A percentile compares a stretch with the other conserved stretches of the same genome.
Conservation (phyloP, 2,888 invertebrate species). For the Trichogramma dendrolimi region DNA sequence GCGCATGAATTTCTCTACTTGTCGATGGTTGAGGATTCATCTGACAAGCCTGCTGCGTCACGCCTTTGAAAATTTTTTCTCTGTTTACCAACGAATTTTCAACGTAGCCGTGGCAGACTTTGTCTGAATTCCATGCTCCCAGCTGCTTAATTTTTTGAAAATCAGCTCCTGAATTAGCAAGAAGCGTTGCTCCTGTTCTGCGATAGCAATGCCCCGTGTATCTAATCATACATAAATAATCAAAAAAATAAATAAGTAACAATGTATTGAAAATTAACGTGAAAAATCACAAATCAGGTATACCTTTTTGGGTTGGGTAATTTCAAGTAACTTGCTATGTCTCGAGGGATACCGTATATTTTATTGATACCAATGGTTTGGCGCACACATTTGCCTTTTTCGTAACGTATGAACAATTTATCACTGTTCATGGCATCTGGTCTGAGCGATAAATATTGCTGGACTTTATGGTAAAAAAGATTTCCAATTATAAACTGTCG, state of each 20-base stretch:
- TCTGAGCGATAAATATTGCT: too few relatives aligned
- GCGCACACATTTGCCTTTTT: conserved; percentile 27
- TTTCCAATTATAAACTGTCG: conserved; percentile 27
- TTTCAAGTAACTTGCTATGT: too few relatives aligned
- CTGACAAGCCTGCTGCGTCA: too few relatives aligned
- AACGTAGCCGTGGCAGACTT: conserved; percentile 9
- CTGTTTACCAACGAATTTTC: conserved; percentile 32
- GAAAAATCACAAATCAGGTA: too few relatives aligned
- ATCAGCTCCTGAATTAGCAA: conserved; percentile 28
- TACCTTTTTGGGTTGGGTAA: too few relatives aligned
- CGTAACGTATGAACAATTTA: conserved; percentile 28
- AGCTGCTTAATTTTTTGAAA: conserved; percentile 27
- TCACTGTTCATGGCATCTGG: conserved; percentile 27
- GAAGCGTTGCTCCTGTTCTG: conserved; percentile 27
- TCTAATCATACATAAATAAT: conserved; percentile 19
- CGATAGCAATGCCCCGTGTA: conserved; percentile 31
- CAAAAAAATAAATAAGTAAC: conserved; percentile 24
- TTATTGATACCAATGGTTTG: conserved; percentile 29
- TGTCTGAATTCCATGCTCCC: conserved; percentile 25
- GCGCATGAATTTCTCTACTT: too few relatives aligned
- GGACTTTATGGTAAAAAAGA: conserved; percentile 27
- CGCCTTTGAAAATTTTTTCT: conserved; percentile 12
- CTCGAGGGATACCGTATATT: conserved; percentile 28
- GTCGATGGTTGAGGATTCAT: too few relatives aligned
- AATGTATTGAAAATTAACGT: too few relatives aligned